Percentiles rank a stretch among this genome's conserved stretches.
Evolutionary conservation across 2,113 vertebrate genomes (phyloP).

Genomic region (Recurvirostra avosetta): DNA sequence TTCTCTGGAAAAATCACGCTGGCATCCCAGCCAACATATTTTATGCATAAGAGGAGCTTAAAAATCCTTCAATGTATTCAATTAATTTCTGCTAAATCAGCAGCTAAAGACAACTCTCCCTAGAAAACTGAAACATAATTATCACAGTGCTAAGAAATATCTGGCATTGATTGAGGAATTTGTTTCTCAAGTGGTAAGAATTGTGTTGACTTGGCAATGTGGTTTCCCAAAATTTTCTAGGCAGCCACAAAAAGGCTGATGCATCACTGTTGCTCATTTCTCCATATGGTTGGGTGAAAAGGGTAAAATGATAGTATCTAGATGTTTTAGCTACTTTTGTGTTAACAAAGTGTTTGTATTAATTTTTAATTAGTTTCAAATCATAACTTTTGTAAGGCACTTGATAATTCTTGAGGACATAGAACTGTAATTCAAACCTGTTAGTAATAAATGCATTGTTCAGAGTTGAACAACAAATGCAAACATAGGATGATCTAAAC

Average conservation of each 20-base stretch:
- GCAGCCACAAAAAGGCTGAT: neutral
- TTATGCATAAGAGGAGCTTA: neutral
- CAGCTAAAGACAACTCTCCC: neutral
- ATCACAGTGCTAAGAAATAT: neutral
- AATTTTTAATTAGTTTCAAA: neutral
- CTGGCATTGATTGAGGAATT: slow-evolving; percentile 26
- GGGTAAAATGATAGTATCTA: neutral
- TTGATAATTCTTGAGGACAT: neutral
- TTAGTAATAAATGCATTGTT: neutral
- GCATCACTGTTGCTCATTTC: neutral
- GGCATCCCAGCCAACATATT: neutral
- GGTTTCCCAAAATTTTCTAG: slow-evolving; percentile 3
- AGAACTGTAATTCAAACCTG: neutral
- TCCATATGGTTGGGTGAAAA: neutral
- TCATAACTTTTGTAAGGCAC: neutral
- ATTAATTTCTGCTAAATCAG: slow-evolving; percentile 40
- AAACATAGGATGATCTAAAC: neutral
- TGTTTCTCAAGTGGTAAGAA: slow-evolving; percentile 8
- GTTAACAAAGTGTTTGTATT: neutral
- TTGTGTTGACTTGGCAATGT: neutral
- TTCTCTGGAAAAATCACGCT: neutral
- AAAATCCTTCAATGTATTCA: neutral
- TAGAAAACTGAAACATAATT: slow-evolving; percentile 34
- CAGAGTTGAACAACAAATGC: neutral
- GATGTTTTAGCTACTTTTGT: neutral